Evolutionary conservation across 2,888 invertebrate genomes (phyloP).

Genomic region (Elysia crispata): DNA sequence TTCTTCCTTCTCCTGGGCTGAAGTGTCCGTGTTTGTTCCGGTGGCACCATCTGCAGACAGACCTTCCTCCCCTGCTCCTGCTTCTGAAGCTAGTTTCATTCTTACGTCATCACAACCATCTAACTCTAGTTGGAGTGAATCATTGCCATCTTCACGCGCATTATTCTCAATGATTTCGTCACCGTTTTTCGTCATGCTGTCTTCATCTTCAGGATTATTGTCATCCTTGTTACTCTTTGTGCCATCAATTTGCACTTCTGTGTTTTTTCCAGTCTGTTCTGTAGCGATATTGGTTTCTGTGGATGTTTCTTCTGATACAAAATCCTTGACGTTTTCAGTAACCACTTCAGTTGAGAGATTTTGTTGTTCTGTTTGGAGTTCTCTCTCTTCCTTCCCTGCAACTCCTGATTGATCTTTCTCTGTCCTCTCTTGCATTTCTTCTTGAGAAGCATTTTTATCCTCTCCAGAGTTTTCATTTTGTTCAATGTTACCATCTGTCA

Average conservation of each 20-base stretch:
- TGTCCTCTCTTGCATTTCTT: neutral
- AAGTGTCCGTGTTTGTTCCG: neutral
- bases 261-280: neutral
- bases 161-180: too few species aligned
- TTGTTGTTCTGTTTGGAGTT: neutral
- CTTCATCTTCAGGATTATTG: too few species aligned
- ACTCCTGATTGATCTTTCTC: neutral
- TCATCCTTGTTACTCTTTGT: neutral
- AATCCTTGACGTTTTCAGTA: too few species aligned
- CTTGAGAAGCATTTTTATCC: neutral
- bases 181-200: too few species aligned
- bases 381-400: neutral
- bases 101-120: neutral
- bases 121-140: neutral
- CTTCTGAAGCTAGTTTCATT: neutral
- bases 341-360: too few species aligned
- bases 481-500: conserved; percentile 32
- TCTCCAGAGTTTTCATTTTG: neutral
- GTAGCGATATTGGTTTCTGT: neutral
- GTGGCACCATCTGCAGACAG: neutral
- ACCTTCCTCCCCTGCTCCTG: neutral
- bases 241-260: neutral
- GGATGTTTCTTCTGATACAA: neutral
- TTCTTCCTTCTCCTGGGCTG: neutral
- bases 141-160: too few species aligned